These are phyloP conservation scores for Bubalus kerabau DNA, from an alignment of 2,113 vertebrate species.

Conservation along the genomic window DNA sequence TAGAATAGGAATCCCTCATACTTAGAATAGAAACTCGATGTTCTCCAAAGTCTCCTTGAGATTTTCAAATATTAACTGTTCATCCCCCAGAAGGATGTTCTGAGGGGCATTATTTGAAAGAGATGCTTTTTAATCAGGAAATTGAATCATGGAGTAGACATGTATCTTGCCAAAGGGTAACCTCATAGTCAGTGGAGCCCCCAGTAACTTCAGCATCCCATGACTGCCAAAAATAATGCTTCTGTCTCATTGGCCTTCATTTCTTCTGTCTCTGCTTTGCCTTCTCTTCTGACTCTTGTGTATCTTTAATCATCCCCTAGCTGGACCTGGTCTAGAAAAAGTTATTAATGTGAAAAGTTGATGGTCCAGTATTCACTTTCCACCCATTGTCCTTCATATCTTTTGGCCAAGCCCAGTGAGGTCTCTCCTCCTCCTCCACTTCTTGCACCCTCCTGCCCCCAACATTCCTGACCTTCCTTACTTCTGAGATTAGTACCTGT, in stretches of 20 bases:
- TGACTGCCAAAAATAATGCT: not conserved
- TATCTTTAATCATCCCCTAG: not conserved
- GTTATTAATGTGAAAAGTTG: not conserved
- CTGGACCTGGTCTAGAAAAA: not conserved
- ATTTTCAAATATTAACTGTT: constrained; percentile 51
- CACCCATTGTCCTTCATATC: not conserved
- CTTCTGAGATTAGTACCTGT: not conserved
- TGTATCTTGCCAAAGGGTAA: constrained; percentile 14
- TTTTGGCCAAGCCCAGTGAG: not conserved
- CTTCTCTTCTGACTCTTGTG: not conserved
- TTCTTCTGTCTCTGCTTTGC: not conserved
- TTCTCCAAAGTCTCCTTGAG: constrained; percentile 19
- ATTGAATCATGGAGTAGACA: not conserved
- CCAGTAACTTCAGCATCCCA: not conserved
- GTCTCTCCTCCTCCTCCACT: not conserved
- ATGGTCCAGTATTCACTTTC: not conserved
- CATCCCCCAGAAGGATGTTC: not conserved
- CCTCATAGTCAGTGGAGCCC: not conserved
- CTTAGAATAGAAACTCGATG: constrained; percentile 22
- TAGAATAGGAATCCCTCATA: constrained; percentile 46
- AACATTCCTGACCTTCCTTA: not conserved
- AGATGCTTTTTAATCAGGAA: not conserved
- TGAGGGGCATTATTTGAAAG: not conserved
- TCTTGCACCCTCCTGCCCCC: not conserved
- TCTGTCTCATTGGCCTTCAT: not conserved